Conservation (phyloP, 1,140 invertebrate genomes). For the Bombus breviceps region DNA sequence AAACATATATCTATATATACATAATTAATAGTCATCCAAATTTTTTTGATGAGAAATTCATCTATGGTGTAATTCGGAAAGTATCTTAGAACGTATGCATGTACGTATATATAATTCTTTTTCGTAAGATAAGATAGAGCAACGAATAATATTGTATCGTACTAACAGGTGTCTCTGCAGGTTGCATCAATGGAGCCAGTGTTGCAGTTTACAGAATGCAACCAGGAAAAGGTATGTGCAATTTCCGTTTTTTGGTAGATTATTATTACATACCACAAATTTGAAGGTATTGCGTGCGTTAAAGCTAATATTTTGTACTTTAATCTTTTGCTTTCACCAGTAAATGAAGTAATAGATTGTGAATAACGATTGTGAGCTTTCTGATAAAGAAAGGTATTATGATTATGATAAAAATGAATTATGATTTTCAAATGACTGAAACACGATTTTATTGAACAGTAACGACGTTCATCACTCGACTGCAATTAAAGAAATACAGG, state of each 20-base stretch:
- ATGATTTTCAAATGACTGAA: no score
- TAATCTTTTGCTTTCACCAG: neutral
- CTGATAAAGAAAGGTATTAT: no score
- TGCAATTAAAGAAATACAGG: no score
- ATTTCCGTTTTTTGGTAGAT: no score
- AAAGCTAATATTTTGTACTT: neutral
- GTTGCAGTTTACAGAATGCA: neutral
- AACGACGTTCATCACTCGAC: no score
- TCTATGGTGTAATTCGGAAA: neutral
- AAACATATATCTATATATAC: neutral
- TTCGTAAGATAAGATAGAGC: neutral
- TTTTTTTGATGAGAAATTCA: neutral
- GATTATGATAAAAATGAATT: no score
- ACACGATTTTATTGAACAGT: no score
- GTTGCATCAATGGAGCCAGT: neutral
- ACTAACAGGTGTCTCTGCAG: slow-evolving; percentile 1
- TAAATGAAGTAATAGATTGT: no score
- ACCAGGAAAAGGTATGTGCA: neutral
- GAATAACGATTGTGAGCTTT: no score
- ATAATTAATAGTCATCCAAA: no score
- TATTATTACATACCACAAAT: neutral
- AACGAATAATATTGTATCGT: neutral
- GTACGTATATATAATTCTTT: neutral
- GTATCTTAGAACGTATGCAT: neutral
- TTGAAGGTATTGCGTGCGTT: neutral